Evolutionary conservation across 2,113 vertebrate genomes (phyloP).

Genomic region (Pandion haliaetus): DNA sequence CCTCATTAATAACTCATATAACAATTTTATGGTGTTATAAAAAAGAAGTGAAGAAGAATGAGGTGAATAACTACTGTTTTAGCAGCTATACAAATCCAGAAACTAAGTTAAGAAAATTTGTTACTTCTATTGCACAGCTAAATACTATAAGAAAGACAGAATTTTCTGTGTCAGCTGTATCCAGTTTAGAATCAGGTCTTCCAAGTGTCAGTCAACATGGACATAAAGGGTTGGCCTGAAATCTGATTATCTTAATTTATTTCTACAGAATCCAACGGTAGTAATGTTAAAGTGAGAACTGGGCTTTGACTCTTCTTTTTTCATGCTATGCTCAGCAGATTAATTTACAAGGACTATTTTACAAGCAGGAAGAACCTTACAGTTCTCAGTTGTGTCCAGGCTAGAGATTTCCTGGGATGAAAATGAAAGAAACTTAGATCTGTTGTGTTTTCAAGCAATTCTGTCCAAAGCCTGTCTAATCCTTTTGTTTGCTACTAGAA

Average conservation of each 20-base stretch:
- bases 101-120: neutral
- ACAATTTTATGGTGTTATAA: neutral
- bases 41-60: neutral
- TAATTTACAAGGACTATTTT: constrained; percentile 41
- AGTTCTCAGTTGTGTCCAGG: neutral
- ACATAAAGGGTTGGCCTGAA: constrained; percentile 52
- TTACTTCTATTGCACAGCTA: neutral
- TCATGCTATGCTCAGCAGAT: constrained; percentile 23
- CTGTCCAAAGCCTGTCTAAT: constrained; percentile 80
- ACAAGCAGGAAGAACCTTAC: neutral
- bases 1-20: neutral
- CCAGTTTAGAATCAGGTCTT: constrained; percentile 45
- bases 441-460: constrained; percentile 69
- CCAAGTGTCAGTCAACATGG: constrained; percentile 52
- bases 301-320: constrained; percentile 42
- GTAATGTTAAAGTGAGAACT: constrained; percentile 21
- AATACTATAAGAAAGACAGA: neutral
- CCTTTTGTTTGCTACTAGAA: constrained; percentile 69
- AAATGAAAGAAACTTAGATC: constrained; percentile 75
- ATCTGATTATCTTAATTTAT: constrained; percentile 60
- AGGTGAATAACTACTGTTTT: neutral
- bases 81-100: neutral
- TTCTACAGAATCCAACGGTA: constrained; percentile 48
- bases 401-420: constrained; percentile 72
- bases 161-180: constrained; percentile 56